Percentiles rank a stretch among this genome's conserved stretches.
phyloP scores from a whole-genome alignment of 2,113 vertebrate genomes.

The Nothoprocta perdicaria region DNA sequence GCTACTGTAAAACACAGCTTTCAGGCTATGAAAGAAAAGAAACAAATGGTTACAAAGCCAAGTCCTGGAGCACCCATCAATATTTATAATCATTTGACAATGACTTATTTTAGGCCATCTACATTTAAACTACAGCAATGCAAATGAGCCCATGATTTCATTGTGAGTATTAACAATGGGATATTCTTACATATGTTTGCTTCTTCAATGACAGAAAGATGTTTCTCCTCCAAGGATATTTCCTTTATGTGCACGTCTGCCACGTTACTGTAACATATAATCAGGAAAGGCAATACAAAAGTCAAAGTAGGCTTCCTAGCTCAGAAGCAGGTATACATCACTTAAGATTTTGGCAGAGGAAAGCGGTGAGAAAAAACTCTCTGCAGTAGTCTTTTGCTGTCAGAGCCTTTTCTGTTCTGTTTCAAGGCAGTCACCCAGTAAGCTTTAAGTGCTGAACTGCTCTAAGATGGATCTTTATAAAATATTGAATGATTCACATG shows the following conservation, averaged over 20 bases:
- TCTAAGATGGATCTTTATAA: constrained; percentile 2
- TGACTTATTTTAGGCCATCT: constrained; percentile 21
- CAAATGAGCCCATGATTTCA: neutral
- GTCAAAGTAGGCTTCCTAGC: neutral
- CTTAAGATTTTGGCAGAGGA: constrained; percentile 14
- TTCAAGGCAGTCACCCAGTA: neutral
- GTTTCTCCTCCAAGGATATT: neutral
- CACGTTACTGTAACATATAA: neutral
- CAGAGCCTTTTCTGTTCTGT: neutral
- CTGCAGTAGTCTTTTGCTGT: neutral
- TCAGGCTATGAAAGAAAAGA: neutral
- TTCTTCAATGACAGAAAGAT: neutral
- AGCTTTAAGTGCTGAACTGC: neutral
- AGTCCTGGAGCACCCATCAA: constrained; percentile 2
- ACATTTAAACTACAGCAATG: constrained; percentile 17
- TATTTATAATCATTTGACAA: constrained; percentile 46
- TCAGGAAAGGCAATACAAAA: neutral
- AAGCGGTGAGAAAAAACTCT: neutral
- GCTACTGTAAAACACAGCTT: neutral
- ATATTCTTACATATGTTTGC: neutral
- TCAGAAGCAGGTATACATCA: neutral
- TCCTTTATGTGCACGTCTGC: neutral
- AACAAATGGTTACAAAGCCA: constrained; percentile 1
- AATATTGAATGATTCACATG: constrained; percentile 3
- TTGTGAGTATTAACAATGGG: neutral